Base-by-base conservation (phyloP, 2,113 vertebrate genomes). In the Austrofundulus limnaeus region DNA sequence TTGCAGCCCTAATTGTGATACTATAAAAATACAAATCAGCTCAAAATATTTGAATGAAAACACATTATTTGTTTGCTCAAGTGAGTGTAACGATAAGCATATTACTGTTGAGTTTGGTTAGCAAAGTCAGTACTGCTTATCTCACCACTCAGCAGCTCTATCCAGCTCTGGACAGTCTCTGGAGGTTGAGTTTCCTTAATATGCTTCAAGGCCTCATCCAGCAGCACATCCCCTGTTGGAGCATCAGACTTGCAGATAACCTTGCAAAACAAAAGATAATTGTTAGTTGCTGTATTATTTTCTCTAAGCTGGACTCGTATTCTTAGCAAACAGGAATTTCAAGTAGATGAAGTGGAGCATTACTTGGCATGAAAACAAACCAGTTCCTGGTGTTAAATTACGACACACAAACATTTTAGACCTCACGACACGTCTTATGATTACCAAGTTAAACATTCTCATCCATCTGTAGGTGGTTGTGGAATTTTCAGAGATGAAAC, bases 161-260 rank as follows among this genome's bases (percentile, higher is more conserved):
- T 95, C 97, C 97, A 99, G 87, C 96, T 98, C 85, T 99, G 97
- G 37, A 99, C 96, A 0, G 94, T 97, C 92, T 99, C 97, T 42
- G 96, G 95, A 85, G 97, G 96, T 0, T 98, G 96, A 5, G 97
- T 99, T 58, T 98, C 97, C 81, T 97, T 99, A 78, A 99, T 93
- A 55, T 99, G 97, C 87, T 97, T 99, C 87, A 99, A 87, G 61
- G 97, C 97, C 92, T 99, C 97, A 69, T 99, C 97, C 70, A 99
- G 94, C 51, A 99, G 81, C 88, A 99, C 95, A 69, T 99, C 97
- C 60, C 97, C 97, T 8, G 97, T 99, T 23, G 96, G 97, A 42
- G 95, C 94, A 75, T 98, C 97, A 1, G 97, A 98, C 86, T 98
- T 99, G 90, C 94, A 99, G 73, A 98, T 94, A 64, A 99, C 96